Evolutionary conservation across 1,140 invertebrate genomes (phyloP), one percentile per base, ranked within the genome.

Genomic region (Brachionus calyciflorus): DNA sequence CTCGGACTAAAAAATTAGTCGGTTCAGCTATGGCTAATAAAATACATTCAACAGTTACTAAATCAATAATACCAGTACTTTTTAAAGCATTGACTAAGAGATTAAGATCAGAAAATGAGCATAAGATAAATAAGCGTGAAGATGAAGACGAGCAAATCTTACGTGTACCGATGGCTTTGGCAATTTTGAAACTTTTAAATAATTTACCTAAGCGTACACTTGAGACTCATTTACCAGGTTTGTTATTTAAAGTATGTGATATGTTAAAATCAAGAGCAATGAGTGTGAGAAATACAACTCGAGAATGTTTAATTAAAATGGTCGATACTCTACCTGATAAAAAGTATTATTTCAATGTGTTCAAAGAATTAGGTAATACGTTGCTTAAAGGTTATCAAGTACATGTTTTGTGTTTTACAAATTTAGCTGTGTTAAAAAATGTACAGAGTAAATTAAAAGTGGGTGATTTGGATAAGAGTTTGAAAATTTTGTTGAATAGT

Each of bases 381-480:
- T 86, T 98, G 57, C 92, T 89, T 0, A 89, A 90, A 82, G 96
- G 96, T 9, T 98, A 92, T 81, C 94, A 97, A 85, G 89, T 95
- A 19, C 94, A 98, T 80, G 93, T 98, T 0, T 86, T 98, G 14
- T 90, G 91, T 2, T 94, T 89, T 78, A 96, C 94, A 0, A 88
- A 96, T 3, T 92, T 97, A 83, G 87, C 90, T 0, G 87, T 98
- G 2, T 82, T 98, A 12, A 88, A 89, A 57, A 88, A 89, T 44
- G 82, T 97, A 57, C 89, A 90, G 78, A 79, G 85, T 1, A 73
- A 83, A 82, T 89, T 93, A 51, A 86, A 89, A 80, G 85, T 89
- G 1, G 88, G 87, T 0, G 90, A 95, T 82, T 88, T 98, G 7
- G 91, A 94, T 81, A 79, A 87, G 14, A 92, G 91, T 81, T 82